A percentile compares a stretch with the other conserved stretches of the same genome.
These are phyloP conservation scores for Corapipo altera DNA, from an alignment of 2,113 vertebrate species.

Conservation along the genomic window DNA sequence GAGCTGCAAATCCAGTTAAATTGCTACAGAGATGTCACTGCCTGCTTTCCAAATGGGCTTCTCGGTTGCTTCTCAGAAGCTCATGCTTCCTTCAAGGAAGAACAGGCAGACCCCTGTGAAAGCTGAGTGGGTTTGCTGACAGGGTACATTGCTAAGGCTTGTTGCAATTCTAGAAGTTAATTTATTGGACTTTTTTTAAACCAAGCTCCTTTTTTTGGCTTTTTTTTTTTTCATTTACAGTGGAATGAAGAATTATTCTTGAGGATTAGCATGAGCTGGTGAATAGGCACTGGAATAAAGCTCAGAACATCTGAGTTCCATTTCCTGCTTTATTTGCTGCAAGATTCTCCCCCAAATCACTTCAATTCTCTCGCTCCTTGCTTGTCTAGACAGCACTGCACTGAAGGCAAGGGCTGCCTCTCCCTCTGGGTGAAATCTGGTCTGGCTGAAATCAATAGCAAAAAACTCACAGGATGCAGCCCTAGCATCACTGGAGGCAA, in stretches of 20 bases:
- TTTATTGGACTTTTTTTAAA: not conserved
- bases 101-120: not conserved
- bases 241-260: conserved; percentile 2
- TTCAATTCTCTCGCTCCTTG: not conserved
- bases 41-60: not conserved
- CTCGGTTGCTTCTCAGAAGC: not conserved
- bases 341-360: not conserved
- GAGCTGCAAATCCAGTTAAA: not conserved
- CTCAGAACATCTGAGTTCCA: not conserved
- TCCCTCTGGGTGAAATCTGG: conserved; percentile 34
- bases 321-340: conserved; percentile 10
- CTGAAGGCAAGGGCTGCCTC: not conserved
- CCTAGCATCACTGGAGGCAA: not conserved
- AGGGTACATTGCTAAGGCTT: not conserved
- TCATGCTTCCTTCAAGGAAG: not conserved
- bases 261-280: not conserved
- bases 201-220: rapidly evolving
- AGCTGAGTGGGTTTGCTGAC: not conserved
- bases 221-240: not conserved
- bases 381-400: conserved; percentile 5
- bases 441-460: conserved; percentile 5
- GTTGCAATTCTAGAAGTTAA: not conserved
- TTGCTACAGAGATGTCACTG: not conserved
- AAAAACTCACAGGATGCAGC: not conserved
- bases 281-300: not conserved